Evolutionary conservation across 2,113 vertebrate genomes (phyloP).

Genomic region (Tachysurus vachellii): DNA sequence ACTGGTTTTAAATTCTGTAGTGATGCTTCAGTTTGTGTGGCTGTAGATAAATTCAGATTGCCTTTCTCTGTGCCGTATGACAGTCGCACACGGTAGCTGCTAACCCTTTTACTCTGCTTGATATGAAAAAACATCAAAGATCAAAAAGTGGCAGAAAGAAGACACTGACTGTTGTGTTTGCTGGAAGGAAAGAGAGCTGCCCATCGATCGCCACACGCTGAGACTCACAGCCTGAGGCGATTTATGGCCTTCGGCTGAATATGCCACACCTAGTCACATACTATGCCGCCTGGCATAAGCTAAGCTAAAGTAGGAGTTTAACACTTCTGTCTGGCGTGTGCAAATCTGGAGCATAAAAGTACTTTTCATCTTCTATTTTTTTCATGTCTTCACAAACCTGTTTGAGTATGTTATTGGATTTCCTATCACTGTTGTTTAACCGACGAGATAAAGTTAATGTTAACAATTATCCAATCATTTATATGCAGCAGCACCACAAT

Average conservation of each 20-base stretch:
- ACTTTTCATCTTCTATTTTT: neutral
- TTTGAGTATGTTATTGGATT: neutral
- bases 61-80: neutral
- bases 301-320: neutral
- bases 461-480: neutral
- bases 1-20: neutral
- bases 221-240: neutral
- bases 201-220: constrained; percentile 1
- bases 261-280: neutral
- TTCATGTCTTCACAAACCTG: neutral
- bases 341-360: constrained; percentile 1
- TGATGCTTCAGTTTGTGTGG: neutral
- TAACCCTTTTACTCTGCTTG: constrained; percentile 15
- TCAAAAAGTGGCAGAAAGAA: constrained; percentile 12
- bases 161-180: neutral
- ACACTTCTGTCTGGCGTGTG: neutral
- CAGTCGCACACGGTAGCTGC: neutral
- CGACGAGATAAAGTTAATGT: neutral
- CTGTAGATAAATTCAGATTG: neutral
- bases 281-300: neutral
- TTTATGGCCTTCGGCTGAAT: neutral
- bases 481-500: neutral
- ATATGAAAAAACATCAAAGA: neutral
- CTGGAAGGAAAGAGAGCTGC: neutral
- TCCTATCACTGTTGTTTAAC: neutral